Evolutionary conservation across 1,140 invertebrate genomes (phyloP).

Genomic region (Zaprionus tsacasi): DNA sequence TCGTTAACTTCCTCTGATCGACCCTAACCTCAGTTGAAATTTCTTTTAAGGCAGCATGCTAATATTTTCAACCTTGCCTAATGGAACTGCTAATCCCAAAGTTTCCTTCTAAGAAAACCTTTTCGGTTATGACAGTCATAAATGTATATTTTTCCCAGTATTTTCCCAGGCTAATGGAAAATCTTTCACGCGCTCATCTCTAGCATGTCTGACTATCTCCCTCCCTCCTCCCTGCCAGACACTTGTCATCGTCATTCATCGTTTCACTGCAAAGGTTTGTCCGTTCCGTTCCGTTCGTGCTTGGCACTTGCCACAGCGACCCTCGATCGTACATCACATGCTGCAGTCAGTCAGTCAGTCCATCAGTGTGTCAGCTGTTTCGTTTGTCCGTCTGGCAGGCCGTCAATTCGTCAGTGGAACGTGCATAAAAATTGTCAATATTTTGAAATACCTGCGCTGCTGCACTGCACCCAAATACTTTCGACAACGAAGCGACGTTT

Average conservation of each 20-base stretch:
- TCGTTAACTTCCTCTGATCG: neutral
- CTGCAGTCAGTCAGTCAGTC: neutral
- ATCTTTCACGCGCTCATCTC: conserved; percentile 16
- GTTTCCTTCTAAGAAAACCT: neutral
- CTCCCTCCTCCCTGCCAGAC: neutral
- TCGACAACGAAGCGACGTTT: conserved; percentile 45
- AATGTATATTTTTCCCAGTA: neutral
- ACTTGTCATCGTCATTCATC: conserved; percentile 26
- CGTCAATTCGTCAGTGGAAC: conserved; percentile 24
- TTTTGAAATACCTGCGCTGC: conserved; percentile 42
- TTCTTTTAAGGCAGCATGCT: neutral
- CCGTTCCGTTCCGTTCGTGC: conserved; percentile 23
- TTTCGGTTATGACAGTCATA: neutral
- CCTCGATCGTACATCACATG: conserved; percentile 23
- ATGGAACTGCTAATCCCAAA: neutral
- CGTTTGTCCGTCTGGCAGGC: conserved; percentile 14
- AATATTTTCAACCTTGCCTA: neutral
- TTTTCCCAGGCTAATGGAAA: neutral
- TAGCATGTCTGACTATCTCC: conserved; percentile 15
- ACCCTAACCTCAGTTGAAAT: neutral
- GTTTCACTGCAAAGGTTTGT: conserved; percentile 36
- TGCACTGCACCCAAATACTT: conserved; percentile 54
- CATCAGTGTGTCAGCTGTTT: conserved; percentile 10
- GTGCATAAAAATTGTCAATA: conserved; percentile 48
- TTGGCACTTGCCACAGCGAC: conserved; percentile 37